phyloP scores from a whole-genome alignment of 2,888 invertebrate genomes.

The Cecidostiba fungosa region DNA sequence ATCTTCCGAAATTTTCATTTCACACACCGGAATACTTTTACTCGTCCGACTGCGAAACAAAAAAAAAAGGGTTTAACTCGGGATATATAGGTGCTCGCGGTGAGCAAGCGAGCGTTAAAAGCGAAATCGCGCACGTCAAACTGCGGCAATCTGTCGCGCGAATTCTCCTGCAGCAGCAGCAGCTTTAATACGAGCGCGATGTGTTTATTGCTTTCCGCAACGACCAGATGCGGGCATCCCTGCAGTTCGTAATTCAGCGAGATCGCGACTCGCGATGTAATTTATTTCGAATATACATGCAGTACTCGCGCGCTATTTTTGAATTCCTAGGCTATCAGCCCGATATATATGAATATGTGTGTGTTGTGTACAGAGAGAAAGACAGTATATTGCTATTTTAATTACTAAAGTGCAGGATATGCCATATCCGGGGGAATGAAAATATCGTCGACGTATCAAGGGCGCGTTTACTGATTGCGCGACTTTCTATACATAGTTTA shows the following conservation, averaged over 20 bases:
- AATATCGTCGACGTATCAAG: too few relatives aligned
- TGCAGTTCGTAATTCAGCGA: conserved; percentile 30
- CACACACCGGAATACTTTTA: too few relatives aligned
- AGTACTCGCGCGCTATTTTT: neutral
- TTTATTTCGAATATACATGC: conserved; percentile 10
- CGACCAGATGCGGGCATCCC: conserved; percentile 14
- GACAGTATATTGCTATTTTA: neutral
- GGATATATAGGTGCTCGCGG: neutral
- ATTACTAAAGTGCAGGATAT: too few relatives aligned
- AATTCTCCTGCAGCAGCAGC: neutral
- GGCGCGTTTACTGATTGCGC: too few relatives aligned
- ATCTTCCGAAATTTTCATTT: too few relatives aligned
- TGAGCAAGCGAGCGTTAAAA: conserved; percentile 27
- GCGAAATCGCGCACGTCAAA: conserved; percentile 39
- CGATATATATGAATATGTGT: neutral
- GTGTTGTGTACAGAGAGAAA: neutral
- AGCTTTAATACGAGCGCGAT: neutral
- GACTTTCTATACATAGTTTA: too few relatives aligned
- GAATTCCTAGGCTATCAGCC: neutral
- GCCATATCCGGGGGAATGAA: too few relatives aligned
- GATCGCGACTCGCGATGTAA: conserved; percentile 14
- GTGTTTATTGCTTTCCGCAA: conserved; percentile 46
- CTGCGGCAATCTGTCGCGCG: conserved; percentile 37
- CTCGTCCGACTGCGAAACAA: neutral
- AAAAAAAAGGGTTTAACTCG: neutral